Evolutionary conservation across 1,140 invertebrate genomes (phyloP), one percentile per base, ranked within the genome.

Genomic region (Microvelia longipes): DNA sequence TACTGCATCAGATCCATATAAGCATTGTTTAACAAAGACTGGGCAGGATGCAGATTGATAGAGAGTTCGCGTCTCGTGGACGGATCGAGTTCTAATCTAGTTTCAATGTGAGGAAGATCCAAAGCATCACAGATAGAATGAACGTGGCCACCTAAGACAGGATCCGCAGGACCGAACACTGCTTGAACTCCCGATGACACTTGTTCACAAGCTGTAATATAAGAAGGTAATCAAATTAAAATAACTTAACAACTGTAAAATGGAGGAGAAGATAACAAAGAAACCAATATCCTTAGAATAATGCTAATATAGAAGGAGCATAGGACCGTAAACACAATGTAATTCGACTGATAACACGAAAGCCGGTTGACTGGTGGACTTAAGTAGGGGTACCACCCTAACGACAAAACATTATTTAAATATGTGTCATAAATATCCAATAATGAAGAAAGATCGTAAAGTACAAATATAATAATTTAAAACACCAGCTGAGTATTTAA

Each of bases 31-130:
- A 89, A 80, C 30, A 86, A 78, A 74, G 80, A 80, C 78, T 88
- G 86, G 76, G 85, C 83, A 67, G 88, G 88, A 80, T 88, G 83
- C 29, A 90, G 80, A 79, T 88, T 89, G 75, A 89, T 85, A 71
- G 87, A 87, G 77, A 86, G 87, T 75, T 83, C 81, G 74, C 80
- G 81, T 66, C 79, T 80, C 66, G 82, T 80, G 1, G 66, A 28
- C 1, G 61, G 35, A 72, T 83, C 81, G 73, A 83, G 79, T 75
- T 85, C 84, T 76, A 85, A 77, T 76, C 87, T 81, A 71, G 84
- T 82, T 76, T 89, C 87, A 73, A 89, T 78, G 77, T 89, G 87
- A 63, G 87, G 87, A 74, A 89, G 86, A 78, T 88, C 86, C 73
- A 89, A 77, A 50, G 86, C 84, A 77, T 87, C 85, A 77, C 87